A percentile compares a stretch with the other conserved stretches of the same genome.
These are phyloP conservation scores for Pteropus alecto DNA, from an alignment of 2,113 vertebrate genomes.

Conservation along the genomic window DNA sequence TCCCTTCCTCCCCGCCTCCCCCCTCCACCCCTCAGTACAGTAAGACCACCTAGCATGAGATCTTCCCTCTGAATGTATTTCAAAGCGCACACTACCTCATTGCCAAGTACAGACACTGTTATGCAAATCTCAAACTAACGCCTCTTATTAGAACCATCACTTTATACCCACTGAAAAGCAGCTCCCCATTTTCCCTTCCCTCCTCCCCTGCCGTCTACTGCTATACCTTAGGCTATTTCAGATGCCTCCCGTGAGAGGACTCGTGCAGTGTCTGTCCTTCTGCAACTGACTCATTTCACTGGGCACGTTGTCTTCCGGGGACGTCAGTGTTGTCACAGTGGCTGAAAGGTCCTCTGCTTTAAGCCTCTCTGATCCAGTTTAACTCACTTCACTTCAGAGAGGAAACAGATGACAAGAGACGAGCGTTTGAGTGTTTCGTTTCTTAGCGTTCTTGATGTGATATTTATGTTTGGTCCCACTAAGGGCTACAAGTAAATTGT, in stretches of 20 bases:
- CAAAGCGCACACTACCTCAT: not conserved
- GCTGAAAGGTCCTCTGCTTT: not conserved
- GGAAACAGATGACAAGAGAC: not conserved
- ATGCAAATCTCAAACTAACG: not conserved
- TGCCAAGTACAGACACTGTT: not conserved
- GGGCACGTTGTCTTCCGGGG: not conserved
- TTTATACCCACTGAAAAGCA: not conserved
- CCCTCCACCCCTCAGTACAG: too few species aligned
- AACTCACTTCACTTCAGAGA: not conserved
- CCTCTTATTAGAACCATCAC: too few species aligned
- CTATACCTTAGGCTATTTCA: not conserved
- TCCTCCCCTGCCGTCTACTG: not conserved
- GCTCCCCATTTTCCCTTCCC: not conserved
- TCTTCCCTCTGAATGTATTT: not conserved
- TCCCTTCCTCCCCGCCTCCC: not conserved
- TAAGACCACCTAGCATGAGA: not conserved
- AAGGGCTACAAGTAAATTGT: slow-evolving; percentile 24
- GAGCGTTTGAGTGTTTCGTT: not conserved
- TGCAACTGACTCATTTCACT: not conserved
- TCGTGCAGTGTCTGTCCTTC: not conserved
- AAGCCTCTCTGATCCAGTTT: not conserved
- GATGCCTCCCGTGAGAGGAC: not conserved
- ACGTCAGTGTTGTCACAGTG: accelerated
- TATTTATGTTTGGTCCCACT: not conserved
- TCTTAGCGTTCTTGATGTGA: not conserved